phyloP scores from a whole-genome alignment of 1,140 invertebrate species.

The Trichoplusia ni region DNA sequence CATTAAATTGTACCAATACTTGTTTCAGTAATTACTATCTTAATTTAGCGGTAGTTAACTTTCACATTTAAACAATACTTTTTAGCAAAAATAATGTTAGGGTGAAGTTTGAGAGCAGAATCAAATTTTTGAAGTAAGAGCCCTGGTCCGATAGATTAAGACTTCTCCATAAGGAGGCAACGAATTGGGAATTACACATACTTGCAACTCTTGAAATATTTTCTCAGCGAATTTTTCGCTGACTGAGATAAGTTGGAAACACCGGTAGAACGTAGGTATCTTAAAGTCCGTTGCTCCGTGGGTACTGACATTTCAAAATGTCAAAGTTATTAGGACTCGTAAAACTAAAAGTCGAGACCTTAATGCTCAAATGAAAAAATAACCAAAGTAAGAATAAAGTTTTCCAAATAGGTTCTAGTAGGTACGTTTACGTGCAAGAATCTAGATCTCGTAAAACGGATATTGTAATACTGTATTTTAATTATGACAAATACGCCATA shows the following conservation, averaged over 20 bases:
- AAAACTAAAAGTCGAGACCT: background rate
- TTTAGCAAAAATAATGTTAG: too few species aligned
- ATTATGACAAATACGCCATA: background rate
- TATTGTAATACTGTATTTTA: background rate
- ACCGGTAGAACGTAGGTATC: constrained; percentile 2
- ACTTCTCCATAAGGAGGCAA: too few species aligned
- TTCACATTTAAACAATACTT: too few species aligned
- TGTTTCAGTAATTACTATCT: background rate
- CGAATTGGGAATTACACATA: too few species aligned
- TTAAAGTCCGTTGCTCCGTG: background rate
- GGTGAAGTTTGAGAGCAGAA: too few species aligned
- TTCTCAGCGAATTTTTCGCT: background rate
- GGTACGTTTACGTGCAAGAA: too few species aligned
- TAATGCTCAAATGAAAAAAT: background rate
- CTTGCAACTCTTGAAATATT: too few species aligned
- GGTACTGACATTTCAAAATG: constrained; percentile 3
- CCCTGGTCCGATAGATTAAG: too few species aligned
- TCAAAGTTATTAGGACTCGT: background rate
- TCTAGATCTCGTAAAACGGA: background rate
- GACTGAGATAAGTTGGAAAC: background rate
- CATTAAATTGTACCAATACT: background rate
- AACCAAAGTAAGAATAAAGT: too few species aligned
- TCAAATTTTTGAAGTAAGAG: too few species aligned
- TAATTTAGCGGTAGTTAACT: too few species aligned
- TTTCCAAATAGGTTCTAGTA: too few species aligned